phyloP scores from a whole-genome alignment of 2,888 invertebrate species.

The Megamerina dolium region DNA sequence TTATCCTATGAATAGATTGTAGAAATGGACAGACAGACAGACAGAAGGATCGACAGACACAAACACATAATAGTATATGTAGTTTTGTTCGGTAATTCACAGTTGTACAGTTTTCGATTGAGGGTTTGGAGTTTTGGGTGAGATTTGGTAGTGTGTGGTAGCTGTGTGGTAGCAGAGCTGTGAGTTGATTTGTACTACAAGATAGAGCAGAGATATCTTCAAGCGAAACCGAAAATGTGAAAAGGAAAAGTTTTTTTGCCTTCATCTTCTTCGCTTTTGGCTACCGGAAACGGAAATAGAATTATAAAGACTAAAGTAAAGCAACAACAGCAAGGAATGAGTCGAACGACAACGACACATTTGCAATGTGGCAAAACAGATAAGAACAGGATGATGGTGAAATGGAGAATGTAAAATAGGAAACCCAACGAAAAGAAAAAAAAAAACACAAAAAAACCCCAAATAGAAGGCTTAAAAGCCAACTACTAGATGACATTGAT shows the following conservation, averaged over 20 bases:
- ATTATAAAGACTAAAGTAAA: constrained; percentile 34
- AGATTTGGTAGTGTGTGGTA: no score
- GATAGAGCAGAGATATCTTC: no score
- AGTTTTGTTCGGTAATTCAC: no score
- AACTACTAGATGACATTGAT: no score
- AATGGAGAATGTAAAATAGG: neutral
- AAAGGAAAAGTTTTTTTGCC: no score
- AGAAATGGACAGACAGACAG: constrained; percentile 3
- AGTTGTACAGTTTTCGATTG: no score
- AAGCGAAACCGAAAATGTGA: no score
- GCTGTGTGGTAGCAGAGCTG: no score
- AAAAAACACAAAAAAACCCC: neutral
- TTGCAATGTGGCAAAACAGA: neutral
- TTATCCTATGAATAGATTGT: constrained; percentile 7
- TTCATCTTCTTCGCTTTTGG: no score
- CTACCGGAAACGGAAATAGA: constrained; percentile 41
- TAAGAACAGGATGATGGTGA: neutral
- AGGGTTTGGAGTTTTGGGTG: no score
- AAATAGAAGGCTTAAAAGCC: neutral
- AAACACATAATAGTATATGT: neutral
- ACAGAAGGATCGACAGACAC: constrained; percentile 1
- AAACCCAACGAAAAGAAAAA: neutral
- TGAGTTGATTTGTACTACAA: constrained; percentile 3
- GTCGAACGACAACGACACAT: no score
- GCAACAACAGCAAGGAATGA: neutral